Conservation (phyloP, 2,113 vertebrate species). For the Lophius piscatorius region DNA sequence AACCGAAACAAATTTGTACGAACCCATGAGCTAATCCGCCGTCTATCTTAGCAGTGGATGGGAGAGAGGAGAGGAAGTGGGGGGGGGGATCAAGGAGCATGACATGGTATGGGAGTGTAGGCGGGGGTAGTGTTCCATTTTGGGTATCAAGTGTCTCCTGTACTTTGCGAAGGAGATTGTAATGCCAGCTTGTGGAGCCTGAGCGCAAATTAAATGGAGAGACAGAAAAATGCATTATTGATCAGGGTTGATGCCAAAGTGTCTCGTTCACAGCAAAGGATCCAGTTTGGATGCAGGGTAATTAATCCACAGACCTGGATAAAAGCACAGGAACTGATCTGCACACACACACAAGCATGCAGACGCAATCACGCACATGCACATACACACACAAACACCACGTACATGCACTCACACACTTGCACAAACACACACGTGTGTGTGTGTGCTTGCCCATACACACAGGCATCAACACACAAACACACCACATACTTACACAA, state of each 20-base stretch:
- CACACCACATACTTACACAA: too few species aligned
- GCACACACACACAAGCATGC: conserved; percentile 25
- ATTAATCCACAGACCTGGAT: conserved; percentile 80
- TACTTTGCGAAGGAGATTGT: conserved; percentile 56
- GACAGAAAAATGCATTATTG: conserved; percentile 85
- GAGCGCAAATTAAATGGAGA: conserved; percentile 81
- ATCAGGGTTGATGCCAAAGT: conserved; percentile 76
- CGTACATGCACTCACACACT: too few species aligned
- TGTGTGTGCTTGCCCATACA: too few species aligned
- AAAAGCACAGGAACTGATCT: conserved; percentile 65
- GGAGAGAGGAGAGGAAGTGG: conserved; percentile 37
- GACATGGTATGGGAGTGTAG: conserved; percentile 21
- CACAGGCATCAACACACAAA: too few species aligned
- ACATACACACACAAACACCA: too few species aligned
- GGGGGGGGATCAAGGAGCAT: conserved; percentile 31
- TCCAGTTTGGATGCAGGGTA: conserved; percentile 77
- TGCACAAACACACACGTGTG: too few species aligned
- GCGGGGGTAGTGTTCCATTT: conserved; percentile 60
- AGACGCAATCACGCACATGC: too few species aligned
- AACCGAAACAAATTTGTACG: conserved; percentile 45
- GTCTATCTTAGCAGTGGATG: conserved; percentile 46
- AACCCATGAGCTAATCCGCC: conserved; percentile 27
- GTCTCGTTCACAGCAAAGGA: conserved; percentile 74
- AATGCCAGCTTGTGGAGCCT: conserved; percentile 61
- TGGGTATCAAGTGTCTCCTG: conserved; percentile 76